Percentiles rank a stretch among this genome's conserved stretches.
These are phyloP conservation scores for Synergus itoensis DNA, from an alignment of 2,888 invertebrate species.

Conservation along the genomic window DNA sequence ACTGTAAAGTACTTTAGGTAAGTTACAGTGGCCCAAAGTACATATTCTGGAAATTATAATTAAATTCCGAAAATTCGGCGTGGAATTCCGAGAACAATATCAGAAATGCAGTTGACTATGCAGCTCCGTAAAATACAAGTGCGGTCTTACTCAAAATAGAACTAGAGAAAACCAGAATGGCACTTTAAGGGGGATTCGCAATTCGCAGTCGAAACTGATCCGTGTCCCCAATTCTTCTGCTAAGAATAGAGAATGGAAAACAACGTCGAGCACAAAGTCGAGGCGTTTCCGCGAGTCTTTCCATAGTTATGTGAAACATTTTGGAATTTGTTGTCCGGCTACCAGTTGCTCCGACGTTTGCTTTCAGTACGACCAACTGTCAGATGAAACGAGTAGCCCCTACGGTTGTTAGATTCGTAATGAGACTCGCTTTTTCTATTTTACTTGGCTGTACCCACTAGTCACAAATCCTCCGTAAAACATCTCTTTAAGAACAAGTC, in stretches of 20 bases:
- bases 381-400: conserved; percentile 16
- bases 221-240: conserved; percentile 37
- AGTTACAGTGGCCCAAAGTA: background rate
- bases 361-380: conserved; percentile 24
- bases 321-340: conserved; percentile 32
- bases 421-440: conserved; percentile 38
- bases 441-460: conserved; percentile 14
- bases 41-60: background rate
- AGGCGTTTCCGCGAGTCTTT: conserved; percentile 40
- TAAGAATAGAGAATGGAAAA: conserved; percentile 42
- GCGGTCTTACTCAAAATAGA: conserved; percentile 20
- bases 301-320: conserved; percentile 31
- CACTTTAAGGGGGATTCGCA: conserved; percentile 39
- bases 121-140: background rate
- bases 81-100: background rate
- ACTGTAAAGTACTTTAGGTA: too few relatives aligned
- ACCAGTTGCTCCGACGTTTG: conserved; percentile 34
- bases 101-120: background rate
- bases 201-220: conserved; percentile 41
- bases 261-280: conserved; percentile 39
- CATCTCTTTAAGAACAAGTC: conserved; percentile 10
- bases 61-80: background rate
- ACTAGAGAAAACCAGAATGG: conserved; percentile 29
- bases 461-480: background rate
- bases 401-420: conserved; percentile 32